Evolutionary conservation across 2,888 invertebrate genomes (phyloP).

Genomic region (Hirtodrosophila duncani): DNA sequence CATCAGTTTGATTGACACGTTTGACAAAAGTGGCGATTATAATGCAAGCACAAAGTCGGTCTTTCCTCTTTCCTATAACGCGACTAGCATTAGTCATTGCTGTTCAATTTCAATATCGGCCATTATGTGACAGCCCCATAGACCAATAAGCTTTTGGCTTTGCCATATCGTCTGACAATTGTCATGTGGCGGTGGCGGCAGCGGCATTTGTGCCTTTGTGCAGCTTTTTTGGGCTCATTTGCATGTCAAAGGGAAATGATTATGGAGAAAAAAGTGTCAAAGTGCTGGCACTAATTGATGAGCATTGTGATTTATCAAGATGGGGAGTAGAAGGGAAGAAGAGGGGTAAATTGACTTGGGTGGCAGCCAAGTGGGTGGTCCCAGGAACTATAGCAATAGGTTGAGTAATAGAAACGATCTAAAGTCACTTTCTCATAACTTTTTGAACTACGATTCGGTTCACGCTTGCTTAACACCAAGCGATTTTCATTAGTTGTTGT

Average conservation of each 20-base stretch:
- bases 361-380: too few species aligned
- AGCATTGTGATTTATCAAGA: conserved; percentile 24
- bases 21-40: conserved; percentile 68
- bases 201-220: conserved; percentile 54
- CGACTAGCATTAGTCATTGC: conserved; percentile 2
- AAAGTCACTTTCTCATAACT: too few species aligned
- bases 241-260: conserved; percentile 56
- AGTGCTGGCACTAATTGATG: conserved; percentile 41
- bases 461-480: too few species aligned
- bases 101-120: conserved; percentile 56
- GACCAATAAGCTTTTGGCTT: conserved; percentile 22
- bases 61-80: neutral
- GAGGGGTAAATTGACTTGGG: conserved; percentile 6
- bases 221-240: conserved; percentile 60
- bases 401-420: too few species aligned
- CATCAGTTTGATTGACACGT: conserved; percentile 60
- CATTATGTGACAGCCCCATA: conserved; percentile 62
- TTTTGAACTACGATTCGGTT: too few species aligned
- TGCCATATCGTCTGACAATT: conserved; percentile 55
- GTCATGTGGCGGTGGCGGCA: too few species aligned
- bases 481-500: too few species aligned
- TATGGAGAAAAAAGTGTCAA: conserved; percentile 49
- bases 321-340: conserved; percentile 46
- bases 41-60: conserved; percentile 28
- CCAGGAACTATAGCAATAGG: too few species aligned